Evolutionary conservation across 1,140 invertebrate species (phyloP), one percentile per base, ranked within the genome.

Genomic region (Drosophila funebris): DNA sequence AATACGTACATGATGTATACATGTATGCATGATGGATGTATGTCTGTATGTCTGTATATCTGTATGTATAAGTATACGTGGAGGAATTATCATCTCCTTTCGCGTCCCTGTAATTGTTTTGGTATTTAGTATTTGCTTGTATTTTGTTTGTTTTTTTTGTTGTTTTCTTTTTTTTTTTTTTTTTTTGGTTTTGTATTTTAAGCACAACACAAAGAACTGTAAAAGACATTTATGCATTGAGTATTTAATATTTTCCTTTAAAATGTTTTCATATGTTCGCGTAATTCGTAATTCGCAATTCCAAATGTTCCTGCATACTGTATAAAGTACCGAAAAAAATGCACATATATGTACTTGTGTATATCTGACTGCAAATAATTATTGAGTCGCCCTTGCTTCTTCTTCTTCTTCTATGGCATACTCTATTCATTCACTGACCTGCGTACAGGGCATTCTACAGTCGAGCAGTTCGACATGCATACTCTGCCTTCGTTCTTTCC

Each of bases 191-290:
- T 56, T 24, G 18, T 22, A 31, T 16, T 16, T 14, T 44, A 44
- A 53, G 22, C 66, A 70, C 46, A 67, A 67, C 70, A 73, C 63
- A 73, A 43, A 67, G 46, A 68, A 31, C 14, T 39, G 5, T 53
- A 33, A 60, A 67, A 43, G 20, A 58, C 20, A 57, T 41, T 37
- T 37, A 57, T 52, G 43, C 22, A 16, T 64, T 9, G 1, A 43
- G 4, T 43, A 43, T 18, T 29, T 20, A 24, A 29, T 48, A 46
- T 48, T 27, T 44, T 24, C 11, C 24, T 46, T 13, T 46, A 33
- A 11, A 13, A 1, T 20, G 36, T 13, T 37, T 37, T 16, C 18
- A 13, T 54, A 22, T 27, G n/a, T n/a, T n/a, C n/a, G n/a, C n/a
- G n/a, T n/a, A n/a, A n/a, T n/a, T n/a, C n/a, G n/a, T n/a, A 8